phyloP scores from a whole-genome alignment of 2,113 vertebrate species.

The Crotophaga sulcirostris region DNA sequence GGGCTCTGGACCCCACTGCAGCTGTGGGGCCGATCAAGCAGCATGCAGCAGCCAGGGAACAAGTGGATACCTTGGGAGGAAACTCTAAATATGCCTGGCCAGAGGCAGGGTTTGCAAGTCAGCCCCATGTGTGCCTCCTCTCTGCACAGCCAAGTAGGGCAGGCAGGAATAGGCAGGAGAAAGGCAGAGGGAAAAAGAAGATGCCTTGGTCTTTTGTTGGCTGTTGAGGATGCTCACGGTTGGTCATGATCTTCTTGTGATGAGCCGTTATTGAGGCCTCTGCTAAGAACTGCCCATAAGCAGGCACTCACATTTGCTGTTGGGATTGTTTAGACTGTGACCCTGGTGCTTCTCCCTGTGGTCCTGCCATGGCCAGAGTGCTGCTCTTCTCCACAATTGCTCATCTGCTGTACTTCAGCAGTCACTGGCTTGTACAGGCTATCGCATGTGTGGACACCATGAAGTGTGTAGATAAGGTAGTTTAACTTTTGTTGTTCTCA shows the following conservation, averaged over 20 bases:
- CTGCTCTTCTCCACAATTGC: neutral
- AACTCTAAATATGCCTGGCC: fast-evolving
- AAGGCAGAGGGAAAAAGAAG: neutral
- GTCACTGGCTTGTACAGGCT: neutral
- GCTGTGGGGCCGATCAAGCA: fast-evolving
- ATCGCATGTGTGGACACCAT: fast-evolving
- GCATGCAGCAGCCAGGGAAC: fast-evolving
- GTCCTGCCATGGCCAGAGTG: fast-evolving
- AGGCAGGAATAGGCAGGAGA: neutral
- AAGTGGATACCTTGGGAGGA: neutral
- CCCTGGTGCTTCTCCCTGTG: neutral
- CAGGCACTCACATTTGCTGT: fast-evolving
- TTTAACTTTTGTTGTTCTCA: neutral
- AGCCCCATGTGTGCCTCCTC: fast-evolving
- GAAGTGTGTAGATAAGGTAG: neutral
- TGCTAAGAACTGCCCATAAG: neutral
- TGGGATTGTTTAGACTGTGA: fast-evolving
- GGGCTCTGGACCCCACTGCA: neutral
- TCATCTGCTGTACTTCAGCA: fast-evolving
- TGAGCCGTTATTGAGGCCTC: neutral
- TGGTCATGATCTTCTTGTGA: neutral
- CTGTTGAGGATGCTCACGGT: neutral
- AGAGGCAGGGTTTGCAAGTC: neutral
- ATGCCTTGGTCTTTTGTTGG: fast-evolving
- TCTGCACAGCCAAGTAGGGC: neutral